Base-by-base conservation (phyloP, 2,888 invertebrate species). In the Sussaba pulchella region DNA sequence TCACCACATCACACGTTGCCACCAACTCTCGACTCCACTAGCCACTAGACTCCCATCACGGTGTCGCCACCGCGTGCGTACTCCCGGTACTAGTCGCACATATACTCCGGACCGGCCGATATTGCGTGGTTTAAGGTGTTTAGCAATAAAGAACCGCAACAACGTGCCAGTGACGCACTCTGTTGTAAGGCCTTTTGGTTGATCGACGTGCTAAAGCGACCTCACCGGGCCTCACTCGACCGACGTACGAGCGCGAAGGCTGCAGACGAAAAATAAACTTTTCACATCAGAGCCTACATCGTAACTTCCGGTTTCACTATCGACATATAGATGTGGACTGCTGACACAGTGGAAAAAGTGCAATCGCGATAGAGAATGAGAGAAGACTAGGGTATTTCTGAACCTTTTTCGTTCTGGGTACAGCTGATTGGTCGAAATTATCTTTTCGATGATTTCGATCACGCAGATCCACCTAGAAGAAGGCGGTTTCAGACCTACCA, bases 61-160 rank as follows among this genome's bases (percentile, higher is more conserved):
- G 57, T 75, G 82, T 73, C 82, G 67, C 78, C 75, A 84, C 81
- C 85, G 85, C 78, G 54, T 24, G 74, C 78, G 77, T 84, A 43
- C 8, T 59, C 17, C 24, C 19, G 45, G 14, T 64, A 10, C 26
- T 19, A 31, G 9, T 24, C 12, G 50, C 21, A 21, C 45, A 59
- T 71, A 21, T 12, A 50, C 39, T 24, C 31, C 39, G 57, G 26
- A 64, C 39, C 76, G 77, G 82, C 87, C 87, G 86, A 89, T 89
- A 89, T 89, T 89, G 87, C 87, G 87, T 85, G 89, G 89, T 89
- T 88, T 88, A 83, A 77, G 86, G 85, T 87, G 88, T 87, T 88
- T 88, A 86, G 86, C 88, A 88, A 88, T 88, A 89, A 88, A 86
- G 88, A 86, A 84, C 79, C 82, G 43, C 82, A 81, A 47, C 59